Base-by-base conservation (phyloP, 2,888 invertebrate genomes). In the Choristoneura rosaceana region DNA sequence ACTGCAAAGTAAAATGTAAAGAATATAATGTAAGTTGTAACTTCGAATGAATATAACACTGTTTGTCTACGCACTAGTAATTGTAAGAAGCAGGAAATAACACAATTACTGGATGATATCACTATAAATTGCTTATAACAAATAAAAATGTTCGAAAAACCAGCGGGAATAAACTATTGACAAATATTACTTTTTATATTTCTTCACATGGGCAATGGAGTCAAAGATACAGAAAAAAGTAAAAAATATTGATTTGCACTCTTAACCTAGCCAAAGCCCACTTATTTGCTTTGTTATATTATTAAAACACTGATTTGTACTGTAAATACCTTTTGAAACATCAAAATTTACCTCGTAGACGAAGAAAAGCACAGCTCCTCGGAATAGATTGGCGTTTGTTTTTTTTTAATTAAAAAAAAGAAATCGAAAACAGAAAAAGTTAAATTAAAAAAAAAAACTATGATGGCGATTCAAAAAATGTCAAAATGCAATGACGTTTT, bases 391-490 rank as follows among this genome's bases (percentile, higher is more conserved):
- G 86, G 85, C 88, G 85, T 86, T 90, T 91, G 89, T 90, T 91
- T 93, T 92, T 90, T 91, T 91, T 90, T 85, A 80, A 84, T 82
- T 84, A 83, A 89, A 90, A 90, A 90, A 88, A 89, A 86, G 80
- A 85, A 84, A 76, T 76, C 75, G 74, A 76, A 79, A 64, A 60
- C 8, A 60, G 64, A 82, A 86, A 87, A 82, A 82, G 76, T 81
- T 84, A 87, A 86, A 85, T 80, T 79, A 81, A 82, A 85, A 87
- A 85, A 87, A 86, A 84, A 83, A 87, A 69, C 69, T 64, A 68
- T 69, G 58, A 69, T 82, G 85, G 82, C 78, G 80, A 79, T 82
- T 83, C 75, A 76, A 86, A 82, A 81, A 81, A 82, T 83, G 88
- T 87, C 88, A 89, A 82, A 80, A 75, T 78, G 74, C 69, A 78